These are phyloP conservation scores for Aethes cnicana DNA, from an alignment of 2,888 invertebrate species.

Conservation along the genomic window DNA sequence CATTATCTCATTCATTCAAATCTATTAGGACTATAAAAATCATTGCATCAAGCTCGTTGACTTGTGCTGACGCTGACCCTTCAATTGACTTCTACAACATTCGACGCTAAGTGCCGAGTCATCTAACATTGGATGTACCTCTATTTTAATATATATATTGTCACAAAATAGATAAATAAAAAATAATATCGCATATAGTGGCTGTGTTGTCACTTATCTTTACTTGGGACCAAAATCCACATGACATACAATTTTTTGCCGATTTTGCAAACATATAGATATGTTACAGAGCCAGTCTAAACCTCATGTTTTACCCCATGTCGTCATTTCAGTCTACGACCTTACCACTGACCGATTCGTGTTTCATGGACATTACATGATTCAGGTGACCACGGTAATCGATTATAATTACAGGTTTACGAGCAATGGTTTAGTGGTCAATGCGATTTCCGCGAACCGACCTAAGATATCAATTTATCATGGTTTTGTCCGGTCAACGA, in stretches of 20 bases:
- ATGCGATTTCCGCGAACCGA: conserved; percentile 11
- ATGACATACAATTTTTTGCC: no score
- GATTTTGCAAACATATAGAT: no score
- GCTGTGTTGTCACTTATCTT: no score
- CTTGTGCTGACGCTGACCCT: conserved; percentile 50
- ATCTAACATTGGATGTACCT: neutral
- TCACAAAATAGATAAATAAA: no score
- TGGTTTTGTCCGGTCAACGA: conserved; percentile 4
- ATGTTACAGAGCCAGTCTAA: no score
- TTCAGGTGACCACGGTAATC: conserved; percentile 5
- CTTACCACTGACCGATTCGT: no score
- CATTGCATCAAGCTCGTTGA: conserved; percentile 52
- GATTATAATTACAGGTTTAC: conserved; percentile 16
- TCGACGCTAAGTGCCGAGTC: conserved; percentile 46
- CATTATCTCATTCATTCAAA: conserved; percentile 45
- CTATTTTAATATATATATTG: no score
- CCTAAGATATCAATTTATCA: conserved; percentile 6
- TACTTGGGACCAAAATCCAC: no score
- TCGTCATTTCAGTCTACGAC: no score
- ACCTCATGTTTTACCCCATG: no score
- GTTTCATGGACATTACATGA: conserved; percentile 7
- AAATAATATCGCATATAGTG: no score
- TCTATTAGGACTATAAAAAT: conserved; percentile 53
- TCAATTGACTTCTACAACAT: conserved; percentile 61
- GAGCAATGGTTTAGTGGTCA: conserved; percentile 11